A percentile compares a stretch with the other conserved stretches of the same genome.
These are phyloP conservation scores for Cataglyphis livida DNA, from an alignment of 2,888 invertebrate species.

Conservation along the genomic window DNA sequence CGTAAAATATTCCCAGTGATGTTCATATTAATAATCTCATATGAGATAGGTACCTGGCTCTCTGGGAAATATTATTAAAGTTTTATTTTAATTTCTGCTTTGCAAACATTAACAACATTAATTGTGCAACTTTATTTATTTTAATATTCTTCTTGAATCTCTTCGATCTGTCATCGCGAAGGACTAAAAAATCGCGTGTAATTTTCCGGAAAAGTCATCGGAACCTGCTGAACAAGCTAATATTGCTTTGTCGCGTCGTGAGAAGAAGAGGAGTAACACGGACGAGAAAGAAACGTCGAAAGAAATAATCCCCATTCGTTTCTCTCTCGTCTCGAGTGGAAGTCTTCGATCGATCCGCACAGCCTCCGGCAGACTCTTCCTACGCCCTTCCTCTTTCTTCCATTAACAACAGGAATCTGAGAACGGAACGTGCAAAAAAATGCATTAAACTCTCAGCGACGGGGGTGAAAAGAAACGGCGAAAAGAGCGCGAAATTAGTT, in stretches of 20 bases:
- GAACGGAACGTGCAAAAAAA: conserved; percentile 56
- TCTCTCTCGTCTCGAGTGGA: conserved; percentile 1
- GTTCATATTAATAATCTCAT: conserved; percentile 2
- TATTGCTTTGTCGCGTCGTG: background rate
- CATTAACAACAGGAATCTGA: conserved; percentile 55
- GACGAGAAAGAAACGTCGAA: conserved; percentile 26
- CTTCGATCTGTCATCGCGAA: background rate
- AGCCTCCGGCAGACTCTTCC: conserved; percentile 27
- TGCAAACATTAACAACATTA: background rate
- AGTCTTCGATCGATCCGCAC: conserved; percentile 53
- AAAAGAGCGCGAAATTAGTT: conserved; percentile 58
- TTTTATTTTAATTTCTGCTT: background rate
- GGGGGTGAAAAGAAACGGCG: background rate
- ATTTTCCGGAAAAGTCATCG: conserved; percentile 21
- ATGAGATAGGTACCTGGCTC: background rate
- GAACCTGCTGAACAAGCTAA: conserved; percentile 34
- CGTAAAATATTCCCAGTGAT: background rate
- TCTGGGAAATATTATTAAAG: conserved; percentile 10
- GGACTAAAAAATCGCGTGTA: conserved; percentile 10
- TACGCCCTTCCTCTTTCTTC: conserved; percentile 39
- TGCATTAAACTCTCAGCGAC: conserved; percentile 58
- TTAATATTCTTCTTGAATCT: background rate
- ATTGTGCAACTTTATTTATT: background rate
- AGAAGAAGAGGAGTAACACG: conserved; percentile 1
- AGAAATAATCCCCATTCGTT: conserved; percentile 48